Evolutionary conservation across 2,113 vertebrate genomes (phyloP), one percentile per base, ranked within the genome.

Genomic region (Cygnus atratus): DNA sequence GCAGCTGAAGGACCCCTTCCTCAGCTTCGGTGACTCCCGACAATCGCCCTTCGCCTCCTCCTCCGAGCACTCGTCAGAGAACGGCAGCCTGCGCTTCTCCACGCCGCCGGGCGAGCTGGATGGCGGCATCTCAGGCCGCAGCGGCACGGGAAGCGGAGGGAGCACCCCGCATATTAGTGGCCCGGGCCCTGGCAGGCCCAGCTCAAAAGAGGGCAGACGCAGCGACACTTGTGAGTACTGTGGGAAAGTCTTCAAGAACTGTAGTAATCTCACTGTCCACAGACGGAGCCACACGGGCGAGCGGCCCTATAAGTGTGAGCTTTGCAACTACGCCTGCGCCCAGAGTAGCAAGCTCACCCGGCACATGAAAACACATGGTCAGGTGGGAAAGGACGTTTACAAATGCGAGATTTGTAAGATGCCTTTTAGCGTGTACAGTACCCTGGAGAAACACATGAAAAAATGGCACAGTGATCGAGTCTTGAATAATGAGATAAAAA

Each of bases 381-480:
- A 99, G 98, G 98, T 99, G 98, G 99, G 99, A 98, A 99, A 99
- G 98, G 99, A 99, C 99, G 99, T 99, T 98, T 99, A 99, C 99
- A 99, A 99, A 99, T 99, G 99, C 98, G 99, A 99, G 98, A 99
- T 99, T 99, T 99, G 99, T 99, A 98, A 99, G 98, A 99, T 99
- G 99, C 99, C 99, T 99, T 99, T 99, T 99, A 99, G 99, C 98
- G 99, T 99, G 99, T 99, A 99, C 99, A 99, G 99, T 99, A 99
- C 99, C 98, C 99, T 99, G 99, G 99, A 99, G 99, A 99, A 99
- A 99, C 99, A 99, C 99, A 99, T 99, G 99, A 99, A 99, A 99
- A 99, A 99, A 98, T 99, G 99, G 99, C 99, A 99, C 99, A 99
- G 99, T 98, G 99, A 99, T 98, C 99, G 99, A 98, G 98, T 99